These are phyloP conservation scores for Nemoura dubitans DNA, from an alignment of 2,888 invertebrate genomes.

Conservation along the genomic window DNA sequence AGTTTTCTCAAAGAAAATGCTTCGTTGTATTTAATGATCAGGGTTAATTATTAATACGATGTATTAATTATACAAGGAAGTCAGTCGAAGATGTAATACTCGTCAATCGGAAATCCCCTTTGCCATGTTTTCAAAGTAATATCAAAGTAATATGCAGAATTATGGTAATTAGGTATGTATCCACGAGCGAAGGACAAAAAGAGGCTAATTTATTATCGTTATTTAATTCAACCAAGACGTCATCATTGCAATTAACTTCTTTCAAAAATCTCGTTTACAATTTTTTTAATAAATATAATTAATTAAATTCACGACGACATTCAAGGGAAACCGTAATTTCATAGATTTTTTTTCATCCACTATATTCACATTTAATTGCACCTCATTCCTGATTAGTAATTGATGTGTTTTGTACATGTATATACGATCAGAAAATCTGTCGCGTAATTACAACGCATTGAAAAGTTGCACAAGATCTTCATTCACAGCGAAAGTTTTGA, in stretches of 20 bases:
- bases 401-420: constrained; percentile 1
- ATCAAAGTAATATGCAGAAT: constrained; percentile 18
- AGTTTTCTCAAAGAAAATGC: neutral
- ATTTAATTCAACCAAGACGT: constrained; percentile 7
- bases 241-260: constrained; percentile 9
- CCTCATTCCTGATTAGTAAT: neutral
- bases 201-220: constrained; percentile 2
- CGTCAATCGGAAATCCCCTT: neutral
- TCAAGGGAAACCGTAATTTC: constrained; percentile 14
- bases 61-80: neutral
- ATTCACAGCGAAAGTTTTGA: too few relatives aligned
- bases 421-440: neutral
- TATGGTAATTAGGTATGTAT: neutral
- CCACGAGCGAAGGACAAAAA: constrained; percentile 21
- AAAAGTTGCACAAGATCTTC: neutral
- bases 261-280: neutral
- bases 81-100: neutral
- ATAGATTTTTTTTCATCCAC: neutral
- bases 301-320: constrained; percentile 16
- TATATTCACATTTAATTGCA: constrained; percentile 15
- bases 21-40: neutral
- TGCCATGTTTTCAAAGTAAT: neutral
- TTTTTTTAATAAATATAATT: constrained; percentile 14
- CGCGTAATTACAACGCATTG: neutral
- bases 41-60: neutral